Evolutionary conservation across 1,140 invertebrate genomes (phyloP).

Genomic region (Eriosoma lanigerum): DNA sequence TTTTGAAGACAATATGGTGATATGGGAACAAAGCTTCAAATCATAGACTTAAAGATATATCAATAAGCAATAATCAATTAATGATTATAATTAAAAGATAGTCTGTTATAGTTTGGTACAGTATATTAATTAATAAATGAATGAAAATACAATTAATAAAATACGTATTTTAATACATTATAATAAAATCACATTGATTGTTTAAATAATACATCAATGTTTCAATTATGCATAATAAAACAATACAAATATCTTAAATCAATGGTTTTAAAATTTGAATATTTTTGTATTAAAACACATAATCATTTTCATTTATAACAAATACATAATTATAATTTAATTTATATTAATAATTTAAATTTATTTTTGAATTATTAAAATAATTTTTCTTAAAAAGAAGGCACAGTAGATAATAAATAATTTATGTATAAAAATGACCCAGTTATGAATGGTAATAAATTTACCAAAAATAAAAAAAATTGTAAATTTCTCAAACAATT

Average conservation of each 20-base stretch:
- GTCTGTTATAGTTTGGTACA: not conserved
- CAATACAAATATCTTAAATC: not conserved
- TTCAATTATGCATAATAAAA: not conserved
- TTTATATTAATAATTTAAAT: not conserved
- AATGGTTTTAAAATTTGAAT: not conserved
- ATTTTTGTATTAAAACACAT: slow-evolving; percentile 4
- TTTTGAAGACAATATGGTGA: no score
- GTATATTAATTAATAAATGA: not conserved
- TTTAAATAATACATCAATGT: not conserved
- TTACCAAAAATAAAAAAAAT: no score
- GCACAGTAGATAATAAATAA: slow-evolving; percentile 3
- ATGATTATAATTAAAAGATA: not conserved
- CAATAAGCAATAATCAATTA: no score
- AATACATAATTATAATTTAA: not conserved
- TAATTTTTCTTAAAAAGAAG: not conserved
- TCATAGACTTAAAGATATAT: no score
- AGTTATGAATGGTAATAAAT: no score
- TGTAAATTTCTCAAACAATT: no score
- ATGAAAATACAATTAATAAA: slow-evolving; percentile 10
- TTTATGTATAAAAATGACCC: no score
- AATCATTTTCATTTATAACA: not conserved
- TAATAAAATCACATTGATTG: slow-evolving; percentile 13
- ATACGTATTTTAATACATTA: slow-evolving; percentile 2
- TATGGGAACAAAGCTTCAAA: no score
- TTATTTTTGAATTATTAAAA: not conserved